These are phyloP conservation scores for Mormyrus lacerda DNA, from an alignment of 2,113 vertebrate species.

Conservation along the genomic window DNA sequence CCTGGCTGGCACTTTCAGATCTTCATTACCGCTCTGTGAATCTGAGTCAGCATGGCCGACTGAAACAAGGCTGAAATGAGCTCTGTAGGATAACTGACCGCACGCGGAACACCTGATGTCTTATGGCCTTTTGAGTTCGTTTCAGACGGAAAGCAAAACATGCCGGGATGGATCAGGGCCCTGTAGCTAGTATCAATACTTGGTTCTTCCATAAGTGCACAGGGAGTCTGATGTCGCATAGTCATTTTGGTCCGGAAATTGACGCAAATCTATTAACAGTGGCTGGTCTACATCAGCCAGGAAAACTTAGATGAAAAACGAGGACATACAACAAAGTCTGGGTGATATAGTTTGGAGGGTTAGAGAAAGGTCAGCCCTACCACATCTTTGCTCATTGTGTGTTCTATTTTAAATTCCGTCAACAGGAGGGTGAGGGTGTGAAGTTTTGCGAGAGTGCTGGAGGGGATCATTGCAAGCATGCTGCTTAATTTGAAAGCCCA, in stretches of 20 bases:
- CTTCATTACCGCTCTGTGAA: conserved; percentile 8
- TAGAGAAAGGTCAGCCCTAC: conserved; percentile 30
- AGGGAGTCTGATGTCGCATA: not conserved
- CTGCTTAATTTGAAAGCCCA: not conserved
- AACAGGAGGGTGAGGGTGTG: not conserved
- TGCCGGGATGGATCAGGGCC: not conserved
- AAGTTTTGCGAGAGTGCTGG: conserved; percentile 28
- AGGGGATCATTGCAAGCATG: not conserved
- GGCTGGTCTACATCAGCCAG: not conserved
- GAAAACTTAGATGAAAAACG: not conserved
- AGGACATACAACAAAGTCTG: conserved; percentile 27
- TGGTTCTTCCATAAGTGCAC: not conserved
- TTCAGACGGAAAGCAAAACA: not conserved
- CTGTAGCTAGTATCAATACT: not conserved
- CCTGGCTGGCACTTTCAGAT: not conserved
- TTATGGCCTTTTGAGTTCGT: not conserved
- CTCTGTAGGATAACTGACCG: not conserved
- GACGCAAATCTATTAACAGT: not conserved
- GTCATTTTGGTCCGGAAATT: not conserved
- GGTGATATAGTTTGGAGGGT: conserved; percentile 35
- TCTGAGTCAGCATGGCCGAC: not conserved
- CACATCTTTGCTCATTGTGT: conserved; percentile 21
- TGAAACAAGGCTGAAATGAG: not conserved
- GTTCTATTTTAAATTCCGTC: conserved; percentile 15
- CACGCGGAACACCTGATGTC: not conserved